Percentiles rank a stretch among this genome's conserved stretches.
These are phyloP conservation scores for Platichthys stellatus DNA, from an alignment of 2,113 vertebrate species.

Conservation along the genomic window DNA sequence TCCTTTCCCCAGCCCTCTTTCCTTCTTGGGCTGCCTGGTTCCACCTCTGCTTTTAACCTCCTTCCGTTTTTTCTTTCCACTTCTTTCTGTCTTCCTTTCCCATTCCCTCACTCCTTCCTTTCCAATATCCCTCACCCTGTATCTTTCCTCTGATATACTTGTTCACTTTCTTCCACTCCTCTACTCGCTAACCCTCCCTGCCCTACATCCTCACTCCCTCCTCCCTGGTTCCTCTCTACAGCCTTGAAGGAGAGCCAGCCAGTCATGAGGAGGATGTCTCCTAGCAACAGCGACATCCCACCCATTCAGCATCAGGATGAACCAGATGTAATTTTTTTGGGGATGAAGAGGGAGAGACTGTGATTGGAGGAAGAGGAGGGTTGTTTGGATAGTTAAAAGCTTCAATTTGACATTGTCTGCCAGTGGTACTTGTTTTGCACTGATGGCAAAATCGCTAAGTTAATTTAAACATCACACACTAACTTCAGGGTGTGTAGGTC, in stretches of 20 bases:
- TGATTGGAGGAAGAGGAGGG: constrained; percentile 11
- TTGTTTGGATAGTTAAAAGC: not conserved
- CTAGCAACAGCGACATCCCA: constrained; percentile 66
- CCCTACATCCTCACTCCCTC: constrained; percentile 4
- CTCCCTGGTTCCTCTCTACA: constrained; percentile 6
- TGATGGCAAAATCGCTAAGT: not conserved
- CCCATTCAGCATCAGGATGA: constrained; percentile 43
- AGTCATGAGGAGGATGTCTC: constrained; percentile 51
- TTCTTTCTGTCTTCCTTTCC: not conserved
- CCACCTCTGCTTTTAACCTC: too few relatives aligned
- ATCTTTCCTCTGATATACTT: not conserved
- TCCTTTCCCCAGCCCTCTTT: not conserved
- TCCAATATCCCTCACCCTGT: not conserved
- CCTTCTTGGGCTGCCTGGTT: not conserved
- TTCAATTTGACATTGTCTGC: not conserved
- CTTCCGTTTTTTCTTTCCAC: too few relatives aligned
- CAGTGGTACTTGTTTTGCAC: not conserved
- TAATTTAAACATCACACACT: not conserved
- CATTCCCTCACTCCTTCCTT: not conserved
- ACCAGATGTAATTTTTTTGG: constrained; percentile 36
- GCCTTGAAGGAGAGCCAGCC: constrained; percentile 37
- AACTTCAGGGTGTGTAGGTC: not conserved
- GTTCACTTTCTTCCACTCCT: not conserved
- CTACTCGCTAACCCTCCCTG: not conserved
- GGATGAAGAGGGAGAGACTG: constrained; percentile 12